Evolutionary conservation across 2,797 vertebrate genomes (phyloP).

Genomic region (Argentina silus): DNA sequence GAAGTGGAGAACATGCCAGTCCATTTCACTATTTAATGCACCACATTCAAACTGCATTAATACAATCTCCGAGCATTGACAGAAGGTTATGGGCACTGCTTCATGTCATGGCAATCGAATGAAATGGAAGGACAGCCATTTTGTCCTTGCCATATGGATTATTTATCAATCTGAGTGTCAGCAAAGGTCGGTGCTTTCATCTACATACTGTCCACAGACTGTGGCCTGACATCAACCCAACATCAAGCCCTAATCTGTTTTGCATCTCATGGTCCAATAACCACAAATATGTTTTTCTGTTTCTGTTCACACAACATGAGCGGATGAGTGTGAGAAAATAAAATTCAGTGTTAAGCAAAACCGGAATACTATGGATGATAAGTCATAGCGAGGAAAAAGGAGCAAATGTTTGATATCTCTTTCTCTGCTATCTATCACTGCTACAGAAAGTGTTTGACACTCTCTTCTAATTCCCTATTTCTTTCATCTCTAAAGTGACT

Average conservation of each 20-base stretch:
- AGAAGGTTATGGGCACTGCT: slow-evolving; percentile 51
- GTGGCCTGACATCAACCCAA: slow-evolving; percentile 60
- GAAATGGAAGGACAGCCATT: slow-evolving; percentile 69
- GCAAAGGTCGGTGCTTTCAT: slow-evolving; percentile 47
- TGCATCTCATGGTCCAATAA: slow-evolving; percentile 59
- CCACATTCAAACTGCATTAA: slow-evolving; percentile 67
- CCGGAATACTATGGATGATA: neutral
- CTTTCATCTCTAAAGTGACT: slow-evolving; percentile 41
- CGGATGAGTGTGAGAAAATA: slow-evolving; percentile 15
- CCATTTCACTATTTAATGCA: slow-evolving; percentile 66
- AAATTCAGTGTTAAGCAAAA: slow-evolving; percentile 18
- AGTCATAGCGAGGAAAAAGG: slow-evolving; percentile 14
- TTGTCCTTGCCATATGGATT: slow-evolving; percentile 76
- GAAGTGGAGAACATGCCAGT: slow-evolving; percentile 53
- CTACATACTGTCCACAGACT: slow-evolving; percentile 20
- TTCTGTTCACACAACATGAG: slow-evolving; percentile 31
- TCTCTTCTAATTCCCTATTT: slow-evolving; percentile 37
- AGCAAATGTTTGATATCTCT: slow-evolving; percentile 12
- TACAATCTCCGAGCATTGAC: slow-evolving; percentile 39
- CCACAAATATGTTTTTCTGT: slow-evolving; percentile 50
- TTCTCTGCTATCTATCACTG: neutral
- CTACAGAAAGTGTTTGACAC: neutral
- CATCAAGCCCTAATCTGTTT: slow-evolving; percentile 65
- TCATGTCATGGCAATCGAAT: slow-evolving; percentile 71
- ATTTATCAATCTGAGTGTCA: slow-evolving; percentile 75